These are phyloP conservation scores for Lophotriccus pileatus DNA, from an alignment of 2,797 vertebrate genomes.

Conservation along the genomic window DNA sequence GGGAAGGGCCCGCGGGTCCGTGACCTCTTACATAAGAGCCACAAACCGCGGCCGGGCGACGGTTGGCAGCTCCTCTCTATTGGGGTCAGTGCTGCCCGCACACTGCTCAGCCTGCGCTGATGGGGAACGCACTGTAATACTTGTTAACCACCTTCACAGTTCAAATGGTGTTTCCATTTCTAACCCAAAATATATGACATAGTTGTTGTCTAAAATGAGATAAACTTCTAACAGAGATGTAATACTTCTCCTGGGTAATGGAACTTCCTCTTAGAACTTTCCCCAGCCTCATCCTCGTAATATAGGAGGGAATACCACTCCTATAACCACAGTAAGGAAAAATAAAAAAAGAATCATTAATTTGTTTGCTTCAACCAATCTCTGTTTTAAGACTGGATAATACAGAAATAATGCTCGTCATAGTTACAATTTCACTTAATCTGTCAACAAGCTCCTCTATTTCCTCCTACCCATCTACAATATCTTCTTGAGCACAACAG, in stretches of 20 bases:
- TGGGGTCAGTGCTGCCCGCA: background rate
- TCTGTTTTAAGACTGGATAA: background rate
- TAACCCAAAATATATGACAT: background rate
- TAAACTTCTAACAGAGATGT: background rate
- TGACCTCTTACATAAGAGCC: background rate
- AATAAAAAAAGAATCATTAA: background rate
- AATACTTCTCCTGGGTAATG: background rate
- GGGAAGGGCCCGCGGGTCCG: background rate
- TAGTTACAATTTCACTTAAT: background rate
- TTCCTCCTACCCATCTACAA: background rate
- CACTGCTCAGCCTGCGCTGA: background rate
- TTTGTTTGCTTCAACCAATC: background rate
- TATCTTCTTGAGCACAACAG: background rate
- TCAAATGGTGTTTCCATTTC: background rate
- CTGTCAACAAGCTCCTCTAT: background rate
- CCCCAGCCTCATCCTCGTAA: background rate
- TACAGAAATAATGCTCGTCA: background rate
- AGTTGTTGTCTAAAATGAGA: background rate
- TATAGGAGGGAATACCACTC: background rate
- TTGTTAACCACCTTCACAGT: accelerated
- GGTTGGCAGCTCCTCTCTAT: accelerated
- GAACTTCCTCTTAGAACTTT: background rate
- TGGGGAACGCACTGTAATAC: accelerated
- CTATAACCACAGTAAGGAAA: background rate
- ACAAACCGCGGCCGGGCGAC: accelerated